phyloP scores from a whole-genome alignment of 2,797 vertebrate genomes.

The Australoheros facetus region DNA sequence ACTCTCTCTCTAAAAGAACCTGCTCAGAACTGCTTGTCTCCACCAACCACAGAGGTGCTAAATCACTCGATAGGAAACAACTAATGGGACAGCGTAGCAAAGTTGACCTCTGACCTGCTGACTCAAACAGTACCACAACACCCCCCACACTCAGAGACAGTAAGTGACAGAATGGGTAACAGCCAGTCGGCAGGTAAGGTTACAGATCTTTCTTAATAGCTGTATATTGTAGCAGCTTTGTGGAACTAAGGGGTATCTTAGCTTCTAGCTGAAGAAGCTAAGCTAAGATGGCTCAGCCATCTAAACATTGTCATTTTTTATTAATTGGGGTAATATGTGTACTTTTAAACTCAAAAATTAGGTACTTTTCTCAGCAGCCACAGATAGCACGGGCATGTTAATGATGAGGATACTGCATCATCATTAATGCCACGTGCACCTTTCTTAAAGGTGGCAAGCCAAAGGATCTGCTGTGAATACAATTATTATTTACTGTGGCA shows the following conservation, averaged over 20 bases:
- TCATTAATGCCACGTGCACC: not conserved
- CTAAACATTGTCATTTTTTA: not conserved
- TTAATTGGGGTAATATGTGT: not conserved
- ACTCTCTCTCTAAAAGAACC: not conserved
- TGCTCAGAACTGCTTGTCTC: not conserved
- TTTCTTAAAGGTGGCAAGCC: not conserved
- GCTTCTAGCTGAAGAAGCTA: not conserved
- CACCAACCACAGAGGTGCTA: not conserved
- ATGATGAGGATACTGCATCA: not conserved
- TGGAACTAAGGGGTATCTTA: not conserved
- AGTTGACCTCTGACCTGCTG: constrained; percentile 33
- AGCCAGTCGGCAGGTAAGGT: not conserved
- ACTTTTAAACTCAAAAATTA: not conserved
- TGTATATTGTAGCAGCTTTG: not conserved
- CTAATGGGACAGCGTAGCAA: not conserved
- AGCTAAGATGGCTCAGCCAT: not conserved
- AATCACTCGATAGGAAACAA: not conserved
- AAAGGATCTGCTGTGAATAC: not conserved
- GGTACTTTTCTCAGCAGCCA: too few relatives aligned
- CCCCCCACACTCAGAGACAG: not conserved
- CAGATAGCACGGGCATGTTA: not conserved
- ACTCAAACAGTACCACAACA: not conserved
- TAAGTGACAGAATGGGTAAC: constrained; percentile 7
- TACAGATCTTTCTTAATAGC: not conserved
- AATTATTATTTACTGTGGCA: not conserved